A percentile compares a stretch with the other conserved stretches of the same genome.
Conservation (phyloP, 2,888 invertebrate species). For the Dynastes tityus region DNA sequence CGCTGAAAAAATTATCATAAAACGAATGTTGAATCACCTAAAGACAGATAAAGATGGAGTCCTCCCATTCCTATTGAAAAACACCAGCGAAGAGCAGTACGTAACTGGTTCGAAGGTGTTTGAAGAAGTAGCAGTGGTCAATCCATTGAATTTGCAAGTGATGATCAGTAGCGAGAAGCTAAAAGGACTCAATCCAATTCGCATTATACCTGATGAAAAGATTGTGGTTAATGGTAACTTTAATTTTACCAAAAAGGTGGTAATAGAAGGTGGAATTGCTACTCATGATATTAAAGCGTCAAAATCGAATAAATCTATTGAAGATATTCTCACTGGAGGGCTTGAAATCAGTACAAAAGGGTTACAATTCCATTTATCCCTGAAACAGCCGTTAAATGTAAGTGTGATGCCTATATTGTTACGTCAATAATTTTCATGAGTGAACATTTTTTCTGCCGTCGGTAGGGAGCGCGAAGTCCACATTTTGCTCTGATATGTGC, state of each 20-base stretch:
- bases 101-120: conserved; percentile 70
- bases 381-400: conserved; percentile 66
- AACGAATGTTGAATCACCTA: conserved; percentile 71
- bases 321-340: conserved; percentile 63
- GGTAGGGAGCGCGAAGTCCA: too few species aligned
- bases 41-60: conserved; percentile 66
- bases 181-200: conserved; percentile 69
- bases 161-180: conserved; percentile 69
- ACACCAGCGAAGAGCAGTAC: conserved; percentile 68
- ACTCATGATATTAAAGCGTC: conserved; percentile 64
- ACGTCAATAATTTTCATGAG: background rate
- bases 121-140: conserved; percentile 69
- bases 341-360: conserved; percentile 64
- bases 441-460: too few species aligned
- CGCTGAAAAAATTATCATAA: conserved; percentile 68
- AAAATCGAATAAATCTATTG: conserved; percentile 62
- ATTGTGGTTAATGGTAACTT: conserved; percentile 69
- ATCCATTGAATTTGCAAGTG: conserved; percentile 70
- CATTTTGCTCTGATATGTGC: too few species aligned
- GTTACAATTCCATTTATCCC: conserved; percentile 66
- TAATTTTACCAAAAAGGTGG: conserved; percentile 70
- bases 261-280: conserved; percentile 68
- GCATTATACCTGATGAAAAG: conserved; percentile 67
- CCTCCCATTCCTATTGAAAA: conserved; percentile 70
- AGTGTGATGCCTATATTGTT: conserved; percentile 53